Evolutionary conservation across 2,113 vertebrate genomes (phyloP), one percentile per base, ranked within the genome.

Genomic region (Pelusios castaneus): DNA sequence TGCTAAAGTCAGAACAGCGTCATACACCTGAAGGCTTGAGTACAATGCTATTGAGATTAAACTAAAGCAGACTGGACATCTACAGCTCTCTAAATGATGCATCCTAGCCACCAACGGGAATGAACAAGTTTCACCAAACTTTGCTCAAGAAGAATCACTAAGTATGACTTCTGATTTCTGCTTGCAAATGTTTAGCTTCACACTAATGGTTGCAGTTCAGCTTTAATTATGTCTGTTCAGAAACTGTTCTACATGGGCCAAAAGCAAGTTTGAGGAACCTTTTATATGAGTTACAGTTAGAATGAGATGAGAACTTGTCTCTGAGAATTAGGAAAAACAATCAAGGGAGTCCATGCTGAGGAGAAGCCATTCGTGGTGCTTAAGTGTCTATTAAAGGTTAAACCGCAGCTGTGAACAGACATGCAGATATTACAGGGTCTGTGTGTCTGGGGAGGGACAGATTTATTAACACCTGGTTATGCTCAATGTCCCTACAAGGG

Each of bases 1-100:
- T 81, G 54, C 52, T 85, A 80, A 87, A 82, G 91, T 94, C 84
- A 77, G 24, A 31, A 89, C 92, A 89, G 76, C 16, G 43, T 63
- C 79, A 83, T 19, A 2, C n/a, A 41, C 24, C 76, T 83, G 55
- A 87, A 88, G 63, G 5, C 89, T 89, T 78, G 60, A n/a, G 58
- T 88, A 82, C 22, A 17, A 82, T 84, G 5, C 0, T 87, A 4
- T 54, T 82, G 10, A 27, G 38, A 13, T 52, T 45, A 82, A 81
- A 89, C 49, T 45, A 91, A 58, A 54, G 6, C 12, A 67, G 11
- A 6, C 8, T 82, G 10, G 54, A 45, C 3, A 58, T 8, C 12
- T 89, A 47, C 47, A 47, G 6, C 22, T 83, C 82, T 84, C 47
- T 29, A 92, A 85, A 84, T 10, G 45, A 27, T n/a, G 24, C 17